Conservation (phyloP, 2,113 vertebrate genomes). For the Condylura cristata region DNA sequence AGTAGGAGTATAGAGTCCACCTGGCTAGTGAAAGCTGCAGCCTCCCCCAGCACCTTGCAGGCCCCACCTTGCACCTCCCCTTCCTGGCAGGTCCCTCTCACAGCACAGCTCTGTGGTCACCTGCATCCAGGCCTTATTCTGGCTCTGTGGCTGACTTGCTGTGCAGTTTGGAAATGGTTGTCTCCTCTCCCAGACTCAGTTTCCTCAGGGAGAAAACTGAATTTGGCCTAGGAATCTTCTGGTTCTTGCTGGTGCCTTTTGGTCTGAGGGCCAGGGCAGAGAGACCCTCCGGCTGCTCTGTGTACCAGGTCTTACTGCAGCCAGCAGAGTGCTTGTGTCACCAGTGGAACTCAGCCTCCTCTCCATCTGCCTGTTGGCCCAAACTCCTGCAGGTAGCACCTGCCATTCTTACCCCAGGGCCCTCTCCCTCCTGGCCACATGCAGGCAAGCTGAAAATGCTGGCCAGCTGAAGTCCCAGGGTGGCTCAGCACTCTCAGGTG, state of each 20-base stretch:
- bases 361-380: accelerated
- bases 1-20: background rate
- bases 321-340: too few relatives aligned
- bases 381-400: background rate
- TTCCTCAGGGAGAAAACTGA: background rate
- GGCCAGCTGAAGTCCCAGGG: too few relatives aligned
- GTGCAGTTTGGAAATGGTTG: too few relatives aligned
- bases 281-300: background rate
- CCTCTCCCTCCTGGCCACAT: accelerated
- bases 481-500: accelerated
- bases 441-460: background rate
- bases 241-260: background rate
- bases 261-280: background rate
- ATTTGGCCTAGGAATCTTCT: background rate
- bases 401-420: background rate
- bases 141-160: background rate
- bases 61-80: background rate
- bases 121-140: too few relatives aligned
- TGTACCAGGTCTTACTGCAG: background rate
- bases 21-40: background rate
- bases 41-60: background rate
- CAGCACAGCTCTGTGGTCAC: accelerated
- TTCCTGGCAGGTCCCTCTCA: background rate
- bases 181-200: background rate
- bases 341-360: background rate